These are phyloP conservation scores for Hypena proboscidalis DNA, from an alignment of 2,888 invertebrate genomes.

Conservation along the genomic window DNA sequence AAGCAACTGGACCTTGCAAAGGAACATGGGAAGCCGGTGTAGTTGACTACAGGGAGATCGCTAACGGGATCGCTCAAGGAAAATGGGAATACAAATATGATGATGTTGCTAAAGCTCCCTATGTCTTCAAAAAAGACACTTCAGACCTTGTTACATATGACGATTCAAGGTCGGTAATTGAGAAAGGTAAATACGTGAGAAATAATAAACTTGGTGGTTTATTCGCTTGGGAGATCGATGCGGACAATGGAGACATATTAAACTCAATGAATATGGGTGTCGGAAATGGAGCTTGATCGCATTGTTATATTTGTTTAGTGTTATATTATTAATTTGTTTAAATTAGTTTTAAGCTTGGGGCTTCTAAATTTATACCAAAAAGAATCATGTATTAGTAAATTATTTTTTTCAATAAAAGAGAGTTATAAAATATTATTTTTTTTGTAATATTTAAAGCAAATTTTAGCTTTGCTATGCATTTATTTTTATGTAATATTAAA, in stretches of 20 bases:
- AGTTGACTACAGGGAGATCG: constrained; percentile 78
- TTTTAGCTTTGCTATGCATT: too few species aligned
- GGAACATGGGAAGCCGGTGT: constrained; percentile 82
- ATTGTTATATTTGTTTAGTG: constrained; percentile 11
- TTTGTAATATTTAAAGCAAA: too few species aligned
- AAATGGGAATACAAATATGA: constrained; percentile 80
- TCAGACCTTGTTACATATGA: constrained; percentile 79
- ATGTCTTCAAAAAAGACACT: constrained; percentile 73
- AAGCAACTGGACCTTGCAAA: constrained; percentile 75
- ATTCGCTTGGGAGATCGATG: constrained; percentile 81
- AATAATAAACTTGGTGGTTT: constrained; percentile 78
- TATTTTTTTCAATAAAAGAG: too few species aligned
- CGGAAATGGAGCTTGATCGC: constrained; percentile 64
- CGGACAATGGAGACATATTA: constrained; percentile 77
- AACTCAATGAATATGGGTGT: constrained; percentile 81
- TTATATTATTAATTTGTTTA: constrained; percentile 49
- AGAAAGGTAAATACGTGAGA: constrained; percentile 79
- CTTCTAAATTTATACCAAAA: constrained; percentile 51
- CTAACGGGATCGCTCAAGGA: constrained; percentile 70
- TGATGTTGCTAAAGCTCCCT: constrained; percentile 75
- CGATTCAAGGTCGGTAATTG: constrained; percentile 75
- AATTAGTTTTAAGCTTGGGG: constrained; percentile 46
- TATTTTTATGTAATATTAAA: too few species aligned
- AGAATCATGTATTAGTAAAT: constrained; percentile 46
- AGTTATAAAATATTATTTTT: too few species aligned